phyloP scores from a whole-genome alignment of 2,888 invertebrate species.

The Asteroscopus sphinx region DNA sequence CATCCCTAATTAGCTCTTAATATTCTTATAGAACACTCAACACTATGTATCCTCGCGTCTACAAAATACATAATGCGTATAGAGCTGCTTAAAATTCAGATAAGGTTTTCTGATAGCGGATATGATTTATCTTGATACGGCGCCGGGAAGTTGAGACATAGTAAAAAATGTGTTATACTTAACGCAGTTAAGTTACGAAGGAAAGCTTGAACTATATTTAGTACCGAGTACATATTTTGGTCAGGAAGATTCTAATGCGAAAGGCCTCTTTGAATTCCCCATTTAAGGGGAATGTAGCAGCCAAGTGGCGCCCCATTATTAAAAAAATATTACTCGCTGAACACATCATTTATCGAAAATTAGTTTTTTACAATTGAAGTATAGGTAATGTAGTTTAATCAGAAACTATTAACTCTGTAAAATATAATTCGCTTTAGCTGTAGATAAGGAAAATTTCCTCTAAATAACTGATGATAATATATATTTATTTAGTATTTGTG shows the following conservation, averaged over 20 bases:
- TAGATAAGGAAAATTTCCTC: no score
- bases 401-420: no score
- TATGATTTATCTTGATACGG: constrained; percentile 30
- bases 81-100: constrained; percentile 5
- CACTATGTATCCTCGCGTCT: background rate
- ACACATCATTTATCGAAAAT: no score
- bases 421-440: no score
- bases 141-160: constrained; percentile 27
- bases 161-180: constrained; percentile 29
- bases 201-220: constrained; percentile 27
- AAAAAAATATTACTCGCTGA: no score
- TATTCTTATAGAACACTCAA: background rate
- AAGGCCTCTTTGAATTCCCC: background rate
- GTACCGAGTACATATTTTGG: constrained; percentile 6
- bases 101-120: constrained; percentile 21
- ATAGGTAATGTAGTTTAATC: no score
- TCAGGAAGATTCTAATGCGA: constrained; percentile 6
- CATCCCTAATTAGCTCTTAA: background rate
- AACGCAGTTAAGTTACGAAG: constrained; percentile 28
- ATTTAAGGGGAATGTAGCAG: no score
- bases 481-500: no score
- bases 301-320: no score
- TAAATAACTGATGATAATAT: no score
- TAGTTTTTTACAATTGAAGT: no score
- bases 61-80: background rate